Base-by-base conservation (phyloP, 2,888 invertebrate genomes). In the Nomada goodeniana region DNA sequence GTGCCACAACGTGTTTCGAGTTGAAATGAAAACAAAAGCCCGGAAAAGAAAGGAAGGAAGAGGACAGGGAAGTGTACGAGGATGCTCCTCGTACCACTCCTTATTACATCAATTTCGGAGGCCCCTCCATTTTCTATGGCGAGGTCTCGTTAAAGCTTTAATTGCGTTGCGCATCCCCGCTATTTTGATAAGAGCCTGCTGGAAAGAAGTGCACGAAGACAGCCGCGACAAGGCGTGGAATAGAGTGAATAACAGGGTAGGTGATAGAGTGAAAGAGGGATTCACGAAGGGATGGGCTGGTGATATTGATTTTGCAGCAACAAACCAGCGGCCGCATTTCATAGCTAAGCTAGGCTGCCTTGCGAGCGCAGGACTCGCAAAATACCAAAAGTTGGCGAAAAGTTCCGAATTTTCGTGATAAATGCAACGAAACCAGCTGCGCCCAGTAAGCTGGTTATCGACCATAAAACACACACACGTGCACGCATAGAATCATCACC, bases 261-360 rank as follows among this genome's bases (percentile, higher is more conserved):
- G 67, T 42, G 72, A 72, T 26, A 42, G 50, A 68, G 73, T 75
- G 75, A 70, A 80, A 79, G 70, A 71, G 63, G 64, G 65, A 76
- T 73, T 67, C 63, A 60, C 61, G 84, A 78, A 73, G 73, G 65
- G 84, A 77, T 83, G 79, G 82, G 80, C 59, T 57, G 75, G 84
- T 88, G 87, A 92, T 91, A 91, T 91, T 92, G 91, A 91, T 91
- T 91, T 92, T 90, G 82, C 91, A 92, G 91, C 92, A 91, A 92
- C 91, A 92, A 88, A 91, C 92, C 88, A 81, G 87, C 86, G 84
- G 86, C 86, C 86, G 88, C 86, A 89, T 91, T 91, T 91, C 90
- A 89, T 89, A 90, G 70, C 72, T 26, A 53, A 67, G 42, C 71
- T 61, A 23, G 29, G 65, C 42, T 36, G 20, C 20, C 70, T 36